Evolutionary conservation across 2,888 invertebrate species (phyloP).

Genomic region (Zygothrica quintamaculata): DNA sequence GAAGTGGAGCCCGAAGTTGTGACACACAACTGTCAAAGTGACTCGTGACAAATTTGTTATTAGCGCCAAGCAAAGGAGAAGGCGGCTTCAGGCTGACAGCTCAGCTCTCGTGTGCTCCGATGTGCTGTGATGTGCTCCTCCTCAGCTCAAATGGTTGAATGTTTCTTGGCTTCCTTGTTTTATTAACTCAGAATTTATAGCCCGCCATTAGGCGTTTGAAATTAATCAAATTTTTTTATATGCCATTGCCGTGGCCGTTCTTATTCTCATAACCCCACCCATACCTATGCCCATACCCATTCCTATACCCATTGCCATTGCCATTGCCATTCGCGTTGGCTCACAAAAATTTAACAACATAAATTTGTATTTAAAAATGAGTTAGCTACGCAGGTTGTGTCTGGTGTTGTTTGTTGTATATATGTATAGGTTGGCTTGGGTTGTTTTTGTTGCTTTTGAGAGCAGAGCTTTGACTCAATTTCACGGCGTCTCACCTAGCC

Average conservation of each 20-base stretch:
- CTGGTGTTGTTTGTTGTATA: constrained; percentile 21
- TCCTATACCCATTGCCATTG: constrained; percentile 19
- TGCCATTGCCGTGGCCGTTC: constrained; percentile 25
- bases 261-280: constrained; percentile 14
- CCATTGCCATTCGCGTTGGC: constrained; percentile 17
- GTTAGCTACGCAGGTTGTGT: constrained; percentile 62
- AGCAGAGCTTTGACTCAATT: constrained; percentile 55
- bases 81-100: constrained; percentile 38
- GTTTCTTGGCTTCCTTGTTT: constrained; percentile 50
- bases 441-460: not conserved
- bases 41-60: constrained; percentile 80
- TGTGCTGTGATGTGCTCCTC: too few relatives aligned
- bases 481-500: constrained; percentile 73
- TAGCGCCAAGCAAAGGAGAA: constrained; percentile 48
- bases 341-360: constrained; percentile 67
- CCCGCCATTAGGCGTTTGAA: constrained; percentile 74
- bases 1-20: constrained; percentile 48
- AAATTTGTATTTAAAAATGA: constrained; percentile 84
- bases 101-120: too few relatives aligned
- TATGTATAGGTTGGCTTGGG: too few relatives aligned
- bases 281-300: too few relatives aligned
- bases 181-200: constrained; percentile 81
- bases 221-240: constrained; percentile 79
- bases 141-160: constrained; percentile 12
- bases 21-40: constrained; percentile 81